Percentiles rank a stretch among this genome's conserved stretches.
Evolutionary conservation across 1,140 invertebrate genomes (phyloP).

Genomic region (Heliconius congener): DNA sequence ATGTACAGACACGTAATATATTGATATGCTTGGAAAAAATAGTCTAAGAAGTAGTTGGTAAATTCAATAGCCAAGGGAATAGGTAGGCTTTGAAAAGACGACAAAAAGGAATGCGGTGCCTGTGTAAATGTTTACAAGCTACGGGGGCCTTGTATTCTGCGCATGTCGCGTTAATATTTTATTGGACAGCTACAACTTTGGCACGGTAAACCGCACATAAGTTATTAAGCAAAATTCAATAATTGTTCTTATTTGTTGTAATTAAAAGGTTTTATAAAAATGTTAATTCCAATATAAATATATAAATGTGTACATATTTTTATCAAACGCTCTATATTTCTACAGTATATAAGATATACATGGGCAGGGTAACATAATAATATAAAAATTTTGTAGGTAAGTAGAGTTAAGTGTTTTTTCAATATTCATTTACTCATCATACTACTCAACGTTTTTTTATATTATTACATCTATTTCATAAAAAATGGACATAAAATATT

Average conservation of each 20-base stretch:
- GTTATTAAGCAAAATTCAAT: not conserved
- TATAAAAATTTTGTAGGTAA: not conserved
- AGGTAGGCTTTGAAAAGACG: not conserved
- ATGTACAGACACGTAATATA: not conserved
- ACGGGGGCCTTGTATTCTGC: conserved; percentile 6
- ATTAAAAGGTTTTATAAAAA: not conserved
- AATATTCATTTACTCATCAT: too few species aligned
- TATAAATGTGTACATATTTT: too few species aligned
- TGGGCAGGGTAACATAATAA: not conserved
- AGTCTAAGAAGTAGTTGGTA: not conserved
- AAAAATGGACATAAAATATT: too few species aligned
- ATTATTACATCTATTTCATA: too few species aligned
- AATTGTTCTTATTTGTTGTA: not conserved
- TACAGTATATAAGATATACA: not conserved
- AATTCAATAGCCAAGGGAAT: not conserved
- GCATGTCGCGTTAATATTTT: conserved; percentile 42
- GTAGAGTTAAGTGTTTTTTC: not conserved
- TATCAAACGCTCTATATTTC: not conserved
- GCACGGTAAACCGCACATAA: conserved; percentile 13
- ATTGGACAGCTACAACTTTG: conserved; percentile 26
- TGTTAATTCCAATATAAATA: not conserved
- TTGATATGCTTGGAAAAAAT: not conserved
- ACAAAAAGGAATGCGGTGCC: conserved; percentile 8
- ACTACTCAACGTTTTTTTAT: too few species aligned
- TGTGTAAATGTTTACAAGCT: conserved; percentile 27